Base-by-base conservation (phyloP, 2,113 vertebrate genomes). In the Sminthopsis crassicaudata region DNA sequence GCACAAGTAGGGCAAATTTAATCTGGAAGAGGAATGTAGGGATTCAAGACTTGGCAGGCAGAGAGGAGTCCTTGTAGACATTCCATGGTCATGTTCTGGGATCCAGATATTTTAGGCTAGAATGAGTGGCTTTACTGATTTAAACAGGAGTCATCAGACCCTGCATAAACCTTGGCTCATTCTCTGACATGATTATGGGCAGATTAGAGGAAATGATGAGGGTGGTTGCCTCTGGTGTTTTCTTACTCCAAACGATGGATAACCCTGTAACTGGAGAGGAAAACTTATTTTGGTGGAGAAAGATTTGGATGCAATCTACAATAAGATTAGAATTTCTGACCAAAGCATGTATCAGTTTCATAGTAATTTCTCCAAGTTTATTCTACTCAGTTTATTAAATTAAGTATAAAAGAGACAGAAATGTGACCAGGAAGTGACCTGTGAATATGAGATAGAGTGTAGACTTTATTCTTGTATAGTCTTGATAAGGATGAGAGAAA, bases 71-170 rank as follows among this genome's bases (percentile, higher is more conserved):
- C 25, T 2, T 67, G 30, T 5, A 46, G 42, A n/a, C 10, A 0
- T 19, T 46, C 46, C 36, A 42, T 26, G 55, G n/a, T 90, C 84
- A 19, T 22, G 12, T 2, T 27, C 11, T 46, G n/a, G 50, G 0
- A 46, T 36, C 46, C 27, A 42, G 25, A 53, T 24, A 3, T 1
- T 42, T 0, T 42, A 46, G 90, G 10, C 11, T 27, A 11, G 48
- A 26, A 11, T 84, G 30, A 2, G 19, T 53, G 26, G 52, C 0
- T 0, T 10, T n/a, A 89, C 48, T 0, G 0, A 2, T 90, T 46
- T 25, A 24, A 51, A 57, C 3, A 24, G 2, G n/a, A 91, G 30
- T 53, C 11, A 3, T 8, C 0, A 1, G 50, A 30, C 0, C 0
- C 2, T 46, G 42, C 26, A 30, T 55, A 36, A 84, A 84, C 1